Evolutionary conservation across 1,140 invertebrate species (phyloP).

Genomic region (Zaprionus inermis): DNA sequence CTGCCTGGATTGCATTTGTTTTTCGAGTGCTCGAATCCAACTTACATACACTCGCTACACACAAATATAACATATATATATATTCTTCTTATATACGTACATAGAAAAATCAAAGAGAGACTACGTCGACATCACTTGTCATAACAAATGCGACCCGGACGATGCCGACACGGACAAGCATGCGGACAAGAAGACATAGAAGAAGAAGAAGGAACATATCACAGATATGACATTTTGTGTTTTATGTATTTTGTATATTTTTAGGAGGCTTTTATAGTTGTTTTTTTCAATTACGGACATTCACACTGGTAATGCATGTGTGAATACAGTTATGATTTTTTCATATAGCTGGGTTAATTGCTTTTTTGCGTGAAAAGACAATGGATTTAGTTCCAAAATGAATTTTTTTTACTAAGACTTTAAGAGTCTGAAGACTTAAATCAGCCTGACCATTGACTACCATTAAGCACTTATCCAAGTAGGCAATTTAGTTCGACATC

Average conservation of each 20-base stretch:
- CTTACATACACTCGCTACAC: conserved; percentile 24
- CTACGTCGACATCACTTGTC: conserved; percentile 65
- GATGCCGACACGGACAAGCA: conserved; percentile 14
- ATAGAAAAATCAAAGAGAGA: conserved; percentile 62
- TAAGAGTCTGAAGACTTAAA: conserved; percentile 33
- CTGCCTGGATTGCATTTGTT: conserved; percentile 46
- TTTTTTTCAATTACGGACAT: conserved; percentile 64
- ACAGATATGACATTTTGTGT: conserved; percentile 28
- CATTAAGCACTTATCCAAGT: conserved; percentile 22
- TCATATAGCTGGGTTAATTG: conserved; percentile 71
- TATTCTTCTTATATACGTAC: too few relatives aligned
- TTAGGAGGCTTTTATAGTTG: conserved; percentile 51
- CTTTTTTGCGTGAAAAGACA: conserved; percentile 57
- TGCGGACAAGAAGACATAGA: not conserved
- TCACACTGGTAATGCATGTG: too few relatives aligned
- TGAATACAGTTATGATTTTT: conserved; percentile 62
- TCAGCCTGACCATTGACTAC: conserved; percentile 6
- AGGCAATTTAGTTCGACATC: conserved; percentile 63
- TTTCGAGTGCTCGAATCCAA: conserved; percentile 11
- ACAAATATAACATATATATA: not conserved
- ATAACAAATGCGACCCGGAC: conserved; percentile 70
- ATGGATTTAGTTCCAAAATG: conserved; percentile 45
- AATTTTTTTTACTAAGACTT: conserved; percentile 54
- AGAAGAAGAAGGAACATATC: too few relatives aligned
- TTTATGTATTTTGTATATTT: conserved; percentile 56